Conservation (phyloP, 2,797 vertebrate species). For the Microctenopoma lineatum region DNA sequence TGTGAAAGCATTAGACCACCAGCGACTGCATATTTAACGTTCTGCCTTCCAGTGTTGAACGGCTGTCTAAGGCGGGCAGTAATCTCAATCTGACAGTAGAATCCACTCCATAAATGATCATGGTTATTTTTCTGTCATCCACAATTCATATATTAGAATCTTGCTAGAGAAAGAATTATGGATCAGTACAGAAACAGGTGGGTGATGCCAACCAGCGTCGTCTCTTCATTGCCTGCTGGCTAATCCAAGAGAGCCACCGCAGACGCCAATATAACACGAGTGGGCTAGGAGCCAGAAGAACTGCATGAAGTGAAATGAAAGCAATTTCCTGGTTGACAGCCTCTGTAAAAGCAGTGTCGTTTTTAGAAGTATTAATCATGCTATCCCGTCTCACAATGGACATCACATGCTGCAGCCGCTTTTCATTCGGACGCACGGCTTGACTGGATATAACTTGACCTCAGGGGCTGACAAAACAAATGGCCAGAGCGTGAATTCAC, state of each 20-base stretch:
- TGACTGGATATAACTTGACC: slow-evolving; percentile 49
- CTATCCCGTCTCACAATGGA: slow-evolving; percentile 42
- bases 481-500: slow-evolving; percentile 64
- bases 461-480: slow-evolving; percentile 54
- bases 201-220: slow-evolving; percentile 17
- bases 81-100: too few relatives aligned
- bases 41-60: slow-evolving; percentile 1
- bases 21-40: slow-evolving; percentile 1
- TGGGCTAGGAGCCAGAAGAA: slow-evolving; percentile 21
- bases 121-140: slow-evolving; percentile 4
- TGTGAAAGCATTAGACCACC: not conserved
- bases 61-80: not conserved
- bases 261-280: slow-evolving; percentile 44
- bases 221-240: slow-evolving; percentile 36
- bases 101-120: not conserved
- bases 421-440: slow-evolving; percentile 39
- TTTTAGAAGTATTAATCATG: slow-evolving; percentile 65
- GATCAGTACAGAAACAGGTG: not conserved
- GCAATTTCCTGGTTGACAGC: slow-evolving; percentile 62
- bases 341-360: slow-evolving; percentile 38
- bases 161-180: slow-evolving; percentile 1
- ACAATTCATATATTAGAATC: slow-evolving; percentile 1
- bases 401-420: slow-evolving; percentile 26
- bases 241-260: slow-evolving; percentile 60
- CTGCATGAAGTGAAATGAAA: slow-evolving; percentile 43